These are phyloP conservation scores for Sorex araneus DNA, from an alignment of 2,113 vertebrate genomes.

Conservation along the genomic window DNA sequence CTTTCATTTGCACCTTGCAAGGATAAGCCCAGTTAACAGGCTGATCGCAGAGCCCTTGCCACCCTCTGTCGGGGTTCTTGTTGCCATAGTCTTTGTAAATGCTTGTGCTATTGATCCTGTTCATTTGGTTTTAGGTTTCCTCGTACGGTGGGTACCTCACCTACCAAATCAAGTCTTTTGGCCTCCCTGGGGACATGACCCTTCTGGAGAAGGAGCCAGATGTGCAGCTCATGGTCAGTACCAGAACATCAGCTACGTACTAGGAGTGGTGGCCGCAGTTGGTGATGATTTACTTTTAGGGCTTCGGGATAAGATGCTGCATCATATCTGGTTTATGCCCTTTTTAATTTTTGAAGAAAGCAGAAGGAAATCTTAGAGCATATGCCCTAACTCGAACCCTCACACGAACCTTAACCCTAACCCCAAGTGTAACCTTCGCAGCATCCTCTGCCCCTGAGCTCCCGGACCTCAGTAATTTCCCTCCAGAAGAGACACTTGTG, in stretches of 20 bases:
- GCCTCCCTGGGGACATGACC: slow-evolving; percentile 95
- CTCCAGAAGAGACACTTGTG: neutral
- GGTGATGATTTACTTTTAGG: neutral
- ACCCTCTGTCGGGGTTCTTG: neutral
- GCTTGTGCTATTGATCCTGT: neutral
- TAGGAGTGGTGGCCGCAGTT: neutral
- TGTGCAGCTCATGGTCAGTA: slow-evolving; percentile 92
- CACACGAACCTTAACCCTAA: too few relatives aligned
- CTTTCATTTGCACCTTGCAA: neutral
- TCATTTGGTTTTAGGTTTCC: slow-evolving; percentile 91
- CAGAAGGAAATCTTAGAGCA: neutral
- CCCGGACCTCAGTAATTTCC: neutral
- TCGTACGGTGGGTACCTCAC: slow-evolving; percentile 96
- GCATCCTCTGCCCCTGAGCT: neutral
- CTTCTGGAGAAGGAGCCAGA: slow-evolving; percentile 92
- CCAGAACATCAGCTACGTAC: neutral
- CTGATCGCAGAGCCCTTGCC: too few relatives aligned
- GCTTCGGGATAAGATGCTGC: neutral
- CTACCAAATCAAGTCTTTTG: slow-evolving; percentile 96
- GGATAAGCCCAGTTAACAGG: neutral
- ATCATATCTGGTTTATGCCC: neutral
- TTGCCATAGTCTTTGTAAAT: neutral
- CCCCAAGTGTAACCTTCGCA: too few relatives aligned
- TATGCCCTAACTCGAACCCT: neutral
- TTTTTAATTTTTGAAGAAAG: slow-evolving; percentile 8